Evolutionary conservation across 2,888 invertebrate genomes (phyloP).

Genomic region (Chloromyia formosa): DNA sequence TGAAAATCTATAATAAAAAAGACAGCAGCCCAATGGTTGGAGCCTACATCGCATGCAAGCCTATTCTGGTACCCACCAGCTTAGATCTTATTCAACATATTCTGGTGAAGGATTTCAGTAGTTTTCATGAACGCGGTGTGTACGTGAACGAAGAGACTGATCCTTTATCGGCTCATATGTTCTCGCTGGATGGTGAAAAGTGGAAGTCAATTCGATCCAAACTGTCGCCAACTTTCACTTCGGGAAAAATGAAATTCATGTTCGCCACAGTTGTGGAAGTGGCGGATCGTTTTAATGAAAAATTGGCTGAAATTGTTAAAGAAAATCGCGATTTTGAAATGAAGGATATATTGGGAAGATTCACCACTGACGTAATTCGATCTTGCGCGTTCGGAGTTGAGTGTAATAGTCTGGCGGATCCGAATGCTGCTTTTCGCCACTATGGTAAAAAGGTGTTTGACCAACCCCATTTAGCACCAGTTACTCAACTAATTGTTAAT

Average conservation of each 20-base stretch:
- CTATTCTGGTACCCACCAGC: constrained; percentile 44
- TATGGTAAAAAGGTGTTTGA: constrained; percentile 49
- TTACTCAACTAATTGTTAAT: background rate
- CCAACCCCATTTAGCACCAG: constrained; percentile 20
- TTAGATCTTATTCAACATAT: constrained; percentile 55
- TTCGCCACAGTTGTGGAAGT: constrained; percentile 55
- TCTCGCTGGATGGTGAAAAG: constrained; percentile 56
- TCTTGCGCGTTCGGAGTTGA: constrained; percentile 62
- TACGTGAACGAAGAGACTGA: constrained; percentile 54
- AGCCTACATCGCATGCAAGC: constrained; percentile 47
- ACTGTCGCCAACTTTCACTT: constrained; percentile 55
- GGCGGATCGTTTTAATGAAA: constrained; percentile 46
- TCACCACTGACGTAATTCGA: constrained; percentile 64
- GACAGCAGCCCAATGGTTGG: constrained; percentile 45
- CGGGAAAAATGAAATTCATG: constrained; percentile 56
- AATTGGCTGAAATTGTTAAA: constrained; percentile 50
- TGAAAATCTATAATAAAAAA: constrained; percentile 52
- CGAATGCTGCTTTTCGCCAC: constrained; percentile 55
- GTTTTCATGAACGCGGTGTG: constrained; percentile 55
- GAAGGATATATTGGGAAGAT: constrained; percentile 61
- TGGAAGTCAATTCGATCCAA: constrained; percentile 61
- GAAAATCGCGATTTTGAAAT: constrained; percentile 56
- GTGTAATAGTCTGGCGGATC: constrained; percentile 57
- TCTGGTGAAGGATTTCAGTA: constrained; percentile 56
- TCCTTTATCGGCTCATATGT: constrained; percentile 55